These are phyloP conservation scores for Cremastinae sp. DNA, from an alignment of 2,888 invertebrate species.

Conservation along the genomic window DNA sequence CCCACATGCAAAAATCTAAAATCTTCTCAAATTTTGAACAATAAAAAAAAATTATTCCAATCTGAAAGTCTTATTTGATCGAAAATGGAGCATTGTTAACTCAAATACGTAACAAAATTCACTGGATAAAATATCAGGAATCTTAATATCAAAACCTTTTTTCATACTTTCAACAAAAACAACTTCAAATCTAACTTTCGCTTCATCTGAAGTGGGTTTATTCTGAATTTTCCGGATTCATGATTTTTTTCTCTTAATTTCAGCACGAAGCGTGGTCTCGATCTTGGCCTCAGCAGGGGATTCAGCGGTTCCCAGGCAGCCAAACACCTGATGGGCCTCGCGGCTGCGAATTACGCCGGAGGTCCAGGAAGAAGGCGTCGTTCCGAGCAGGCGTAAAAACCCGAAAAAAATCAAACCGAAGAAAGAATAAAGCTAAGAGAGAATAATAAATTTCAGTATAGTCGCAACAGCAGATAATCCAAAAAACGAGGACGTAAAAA, in stretches of 20 bases:
- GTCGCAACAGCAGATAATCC: constrained; percentile 20
- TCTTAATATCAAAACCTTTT: too few relatives aligned
- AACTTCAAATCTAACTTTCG: too few relatives aligned
- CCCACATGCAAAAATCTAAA: too few relatives aligned
- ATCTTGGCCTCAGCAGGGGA: constrained; percentile 92
- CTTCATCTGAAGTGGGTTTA: too few relatives aligned
- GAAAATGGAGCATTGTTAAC: too few relatives aligned
- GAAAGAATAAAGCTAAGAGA: constrained; percentile 34
- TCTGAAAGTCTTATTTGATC: too few relatives aligned
- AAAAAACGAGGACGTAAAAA: constrained; percentile 8
- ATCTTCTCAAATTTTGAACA: too few relatives aligned
- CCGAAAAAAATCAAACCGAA: constrained; percentile 14
- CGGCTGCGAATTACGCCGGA: constrained; percentile 93
- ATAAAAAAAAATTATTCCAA: too few relatives aligned
- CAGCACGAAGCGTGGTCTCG: constrained; percentile 93
- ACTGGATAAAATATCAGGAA: too few relatives aligned
- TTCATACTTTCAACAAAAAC: too few relatives aligned
- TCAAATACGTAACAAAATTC: too few relatives aligned
- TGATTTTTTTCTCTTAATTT: constrained; percentile 41
- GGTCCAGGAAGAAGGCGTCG: constrained; percentile 94
- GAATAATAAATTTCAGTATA: constrained; percentile 8
- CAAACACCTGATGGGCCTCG: constrained; percentile 94
- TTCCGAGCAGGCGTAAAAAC: constrained; percentile 74
- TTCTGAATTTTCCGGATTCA: too few relatives aligned
- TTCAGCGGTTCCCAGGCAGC: constrained; percentile 94